phyloP scores from a whole-genome alignment of 2,113 vertebrate genomes.

The Telmatochromis brachygnathus region DNA sequence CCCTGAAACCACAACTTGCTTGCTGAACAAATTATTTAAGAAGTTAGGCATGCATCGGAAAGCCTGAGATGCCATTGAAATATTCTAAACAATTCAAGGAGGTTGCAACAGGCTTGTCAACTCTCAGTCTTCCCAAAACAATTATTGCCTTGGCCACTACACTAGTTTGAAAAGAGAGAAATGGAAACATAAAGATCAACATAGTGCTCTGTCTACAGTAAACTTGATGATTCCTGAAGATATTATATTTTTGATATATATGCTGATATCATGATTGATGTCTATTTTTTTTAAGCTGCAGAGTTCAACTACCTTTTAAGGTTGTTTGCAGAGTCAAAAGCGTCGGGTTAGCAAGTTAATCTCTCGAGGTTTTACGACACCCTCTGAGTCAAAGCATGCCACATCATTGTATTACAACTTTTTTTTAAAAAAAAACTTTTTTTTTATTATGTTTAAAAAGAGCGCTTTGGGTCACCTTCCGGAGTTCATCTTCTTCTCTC shows the following conservation, averaged over 20 bases:
- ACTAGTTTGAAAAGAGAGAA: not conserved
- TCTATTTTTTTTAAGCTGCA: not conserved
- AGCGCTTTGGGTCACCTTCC: slow-evolving; percentile 17
- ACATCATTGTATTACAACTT: not conserved
- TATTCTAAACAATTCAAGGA: not conserved
- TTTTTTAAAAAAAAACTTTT: accelerated
- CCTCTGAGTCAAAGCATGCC: not conserved
- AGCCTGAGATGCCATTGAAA: not conserved
- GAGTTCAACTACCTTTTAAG: not conserved
- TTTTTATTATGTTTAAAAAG: not conserved
- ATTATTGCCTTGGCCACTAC: not conserved
- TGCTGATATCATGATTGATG: not conserved
- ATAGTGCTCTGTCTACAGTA: not conserved
- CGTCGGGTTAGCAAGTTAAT: not conserved
- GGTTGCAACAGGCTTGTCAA: not conserved
- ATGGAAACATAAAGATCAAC: not conserved
- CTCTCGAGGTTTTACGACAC: not conserved
- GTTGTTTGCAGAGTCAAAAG: not conserved
- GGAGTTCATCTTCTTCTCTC: not conserved
- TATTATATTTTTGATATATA: not conserved
- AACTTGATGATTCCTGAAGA: not conserved
- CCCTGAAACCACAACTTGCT: not conserved
- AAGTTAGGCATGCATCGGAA: not conserved
- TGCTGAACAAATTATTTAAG: not conserved
- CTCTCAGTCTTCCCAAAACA: not conserved